Evolutionary conservation across 2,797 vertebrate genomes (phyloP).

Genomic region (Hoplostethus atlanticus): DNA sequence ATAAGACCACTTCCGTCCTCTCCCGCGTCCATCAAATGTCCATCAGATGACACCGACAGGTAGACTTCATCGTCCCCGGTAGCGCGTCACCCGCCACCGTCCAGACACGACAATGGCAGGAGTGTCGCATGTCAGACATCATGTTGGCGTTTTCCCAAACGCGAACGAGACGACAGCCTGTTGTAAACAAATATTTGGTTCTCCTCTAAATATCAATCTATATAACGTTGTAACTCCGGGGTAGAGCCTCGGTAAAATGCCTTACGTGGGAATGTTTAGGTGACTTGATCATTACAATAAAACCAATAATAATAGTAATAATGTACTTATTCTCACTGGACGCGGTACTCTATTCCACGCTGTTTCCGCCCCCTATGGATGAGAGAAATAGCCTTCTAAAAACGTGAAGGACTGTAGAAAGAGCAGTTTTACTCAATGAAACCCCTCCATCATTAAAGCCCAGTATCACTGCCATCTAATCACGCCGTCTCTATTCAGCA

Average conservation of each 20-base stretch:
- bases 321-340: background rate
- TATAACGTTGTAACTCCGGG: background rate
- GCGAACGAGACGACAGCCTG: conserved; percentile 60
- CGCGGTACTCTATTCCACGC: background rate
- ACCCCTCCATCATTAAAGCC: conserved; percentile 36
- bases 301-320: background rate
- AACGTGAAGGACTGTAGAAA: conserved; percentile 19
- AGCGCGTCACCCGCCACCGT: conserved; percentile 4
- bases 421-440: conserved; percentile 10
- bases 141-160: conserved; percentile 26
- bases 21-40: background rate
- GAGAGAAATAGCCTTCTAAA: background rate
- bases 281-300: no score
- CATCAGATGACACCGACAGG: conserved; percentile 46
- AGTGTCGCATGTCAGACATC: conserved; percentile 60
- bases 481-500: conserved; percentile 44
- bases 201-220: conserved; percentile 23
- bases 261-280: background rate
- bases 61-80: conserved; percentile 13
- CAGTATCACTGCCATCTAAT: conserved; percentile 43
- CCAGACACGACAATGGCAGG: conserved; percentile 46
- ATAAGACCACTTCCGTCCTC: background rate
- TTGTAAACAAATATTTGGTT: conserved; percentile 53
- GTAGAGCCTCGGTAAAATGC: background rate
- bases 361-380: background rate